Percentiles rank a stretch among this genome's conserved stretches.
phyloP scores from a whole-genome alignment of 2,113 vertebrate species.

The Neolamprologus kungweensis region DNA sequence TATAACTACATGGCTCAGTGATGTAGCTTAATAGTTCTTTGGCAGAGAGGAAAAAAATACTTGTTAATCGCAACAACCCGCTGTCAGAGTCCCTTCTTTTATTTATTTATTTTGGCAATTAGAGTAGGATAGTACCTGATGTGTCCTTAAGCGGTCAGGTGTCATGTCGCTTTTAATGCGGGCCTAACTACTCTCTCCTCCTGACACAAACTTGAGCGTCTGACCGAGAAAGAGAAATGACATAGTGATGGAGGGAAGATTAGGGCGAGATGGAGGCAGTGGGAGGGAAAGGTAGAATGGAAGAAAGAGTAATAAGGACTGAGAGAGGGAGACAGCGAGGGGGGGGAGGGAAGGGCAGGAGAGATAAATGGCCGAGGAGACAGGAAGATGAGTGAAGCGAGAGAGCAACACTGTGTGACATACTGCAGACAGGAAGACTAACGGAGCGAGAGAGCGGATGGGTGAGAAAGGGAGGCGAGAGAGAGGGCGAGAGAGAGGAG shows the following conservation, averaged over 20 bases:
- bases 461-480: constrained; percentile 12
- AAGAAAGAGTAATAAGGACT: constrained; percentile 33
- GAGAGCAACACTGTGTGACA: constrained; percentile 60
- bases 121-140: not conserved
- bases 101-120: not conserved
- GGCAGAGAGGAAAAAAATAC: not conserved
- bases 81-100: not conserved
- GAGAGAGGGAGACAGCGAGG: not conserved
- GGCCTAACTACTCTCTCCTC: not conserved
- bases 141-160: not conserved
- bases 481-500: constrained; percentile 12
- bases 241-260: constrained; percentile 27
- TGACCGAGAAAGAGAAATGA: constrained; percentile 13
- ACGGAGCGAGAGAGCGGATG: constrained; percentile 52
- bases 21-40: not conserved
- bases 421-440: constrained; percentile 66
- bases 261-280: constrained; percentile 21
- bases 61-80: not conserved
- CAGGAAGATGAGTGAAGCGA: constrained; percentile 55
- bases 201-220: not conserved
- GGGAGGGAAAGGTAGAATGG: constrained; percentile 28
- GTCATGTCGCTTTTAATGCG: not conserved
- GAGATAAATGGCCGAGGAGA: constrained; percentile 55
- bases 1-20: not conserved
- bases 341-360: not conserved